Evolutionary conservation across 1,140 invertebrate species (phyloP), one percentile per base, ranked within the genome.

Genomic region (Megathymus violae): DNA sequence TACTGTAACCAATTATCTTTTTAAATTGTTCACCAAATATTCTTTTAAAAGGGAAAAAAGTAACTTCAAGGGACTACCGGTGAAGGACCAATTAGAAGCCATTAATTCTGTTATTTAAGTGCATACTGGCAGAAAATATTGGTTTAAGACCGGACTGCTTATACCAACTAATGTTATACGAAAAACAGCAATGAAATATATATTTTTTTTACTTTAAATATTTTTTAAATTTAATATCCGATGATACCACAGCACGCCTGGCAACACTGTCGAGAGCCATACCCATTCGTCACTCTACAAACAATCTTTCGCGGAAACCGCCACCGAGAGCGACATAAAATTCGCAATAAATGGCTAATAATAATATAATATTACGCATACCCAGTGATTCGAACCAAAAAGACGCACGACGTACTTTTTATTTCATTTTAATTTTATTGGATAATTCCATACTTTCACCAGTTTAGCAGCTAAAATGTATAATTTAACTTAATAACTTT

Each of bases 381-480:
- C 54, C 62, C 67, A 22, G 68, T 70, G 68, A 74, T 76, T 77
- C 69, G 36, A 60, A 25, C 19, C 40, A 47, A 58, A 14, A 41
- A 56, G 58, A 63, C 64, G 59, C 64, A 64, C 66, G 71, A 76
- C 74, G 52, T 46, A 27, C 48, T 62, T 63, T 80, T 79, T 76
- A 87, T 76, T 67, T 67, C 74, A 68, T 80, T 84, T 83, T 82
- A 84, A 85, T 82, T 78, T 81, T 78, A 83, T 87, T 80, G 73
- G 75, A 76, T 83, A 78, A 79, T 76, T 44, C 25, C 13, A 13
- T 36, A 48, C 69, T 68, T 73, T 71, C 50, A 16, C 27, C 56
- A 17, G 44, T 51, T 50, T 40, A 43, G 41, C 47, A 27, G 44
- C 38, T 38, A 59, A 62, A 59, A 59, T 70, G 59, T 58, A 44